Percentiles rank a stretch among this genome's conserved stretches.
These are phyloP conservation scores for Orgyia antiqua DNA, from an alignment of 2,888 invertebrate genomes.

Conservation along the genomic window DNA sequence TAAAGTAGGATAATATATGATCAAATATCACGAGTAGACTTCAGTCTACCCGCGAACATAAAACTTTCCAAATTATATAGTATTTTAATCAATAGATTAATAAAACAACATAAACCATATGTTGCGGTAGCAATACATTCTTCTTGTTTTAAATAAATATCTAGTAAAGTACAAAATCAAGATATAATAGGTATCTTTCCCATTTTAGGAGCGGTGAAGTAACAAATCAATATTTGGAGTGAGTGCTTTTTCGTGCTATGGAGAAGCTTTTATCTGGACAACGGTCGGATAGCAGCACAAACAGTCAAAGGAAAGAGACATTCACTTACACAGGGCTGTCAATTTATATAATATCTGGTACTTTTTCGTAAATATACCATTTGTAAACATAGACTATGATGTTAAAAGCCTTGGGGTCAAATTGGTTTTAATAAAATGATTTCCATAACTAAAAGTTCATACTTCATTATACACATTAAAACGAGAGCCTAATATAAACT, in stretches of 20 bases:
- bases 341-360: neutral
- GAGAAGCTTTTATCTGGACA: slow-evolving; percentile 78
- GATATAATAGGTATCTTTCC: slow-evolving; percentile 59
- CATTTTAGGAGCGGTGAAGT: slow-evolving; percentile 69
- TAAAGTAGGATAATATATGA: too few relatives aligned
- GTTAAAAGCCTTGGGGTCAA: too few relatives aligned
- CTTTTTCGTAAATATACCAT: too few relatives aligned
- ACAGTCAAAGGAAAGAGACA: slow-evolving; percentile 67
- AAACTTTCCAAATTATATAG: too few relatives aligned
- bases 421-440: slow-evolving; percentile 12
- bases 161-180: slow-evolving; percentile 47
- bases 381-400: too few relatives aligned
- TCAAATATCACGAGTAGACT: too few relatives aligned
- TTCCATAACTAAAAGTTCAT: too few relatives aligned
- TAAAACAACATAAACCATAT: slow-evolving; percentile 5
- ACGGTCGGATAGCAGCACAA: slow-evolving; percentile 70
- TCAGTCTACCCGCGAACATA: too few relatives aligned
- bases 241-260: slow-evolving; percentile 78
- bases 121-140: slow-evolving; percentile 31
- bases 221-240: slow-evolving; percentile 78
- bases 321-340: slow-evolving; percentile 55
- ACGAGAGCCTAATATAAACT: too few relatives aligned
- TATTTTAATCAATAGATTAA: too few relatives aligned
- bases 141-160: slow-evolving; percentile 44
- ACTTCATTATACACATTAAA: too few relatives aligned